Conservation (phyloP, 2,888 invertebrate genomes). For the Eugnorisma glareosa region DNA sequence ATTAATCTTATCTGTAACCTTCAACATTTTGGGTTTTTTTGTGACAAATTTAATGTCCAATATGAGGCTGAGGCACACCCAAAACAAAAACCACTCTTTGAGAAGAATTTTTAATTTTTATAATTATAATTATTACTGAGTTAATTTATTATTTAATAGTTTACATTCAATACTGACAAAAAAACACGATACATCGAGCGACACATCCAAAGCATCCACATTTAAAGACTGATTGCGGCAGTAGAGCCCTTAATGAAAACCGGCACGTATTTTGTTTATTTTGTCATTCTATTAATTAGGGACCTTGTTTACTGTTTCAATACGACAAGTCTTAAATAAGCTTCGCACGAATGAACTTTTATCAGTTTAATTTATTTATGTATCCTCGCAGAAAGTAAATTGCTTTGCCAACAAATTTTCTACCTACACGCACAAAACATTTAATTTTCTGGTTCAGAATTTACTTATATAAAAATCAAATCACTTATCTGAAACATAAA, state of each 20-base stretch:
- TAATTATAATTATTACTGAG: background rate
- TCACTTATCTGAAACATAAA: slow-evolving; percentile 54
- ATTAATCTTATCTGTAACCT: background rate
- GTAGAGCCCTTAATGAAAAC: slow-evolving; percentile 72
- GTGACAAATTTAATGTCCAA: background rate
- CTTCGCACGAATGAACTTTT: slow-evolving; percentile 81
- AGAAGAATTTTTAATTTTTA: background rate
- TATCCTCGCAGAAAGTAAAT: slow-evolving; percentile 74
- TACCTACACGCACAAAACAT: slow-evolving; percentile 58
- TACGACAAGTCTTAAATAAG: slow-evolving; percentile 80
- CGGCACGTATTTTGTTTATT: slow-evolving; percentile 79
- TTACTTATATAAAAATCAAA: slow-evolving; percentile 55
- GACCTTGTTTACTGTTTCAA: slow-evolving; percentile 82
- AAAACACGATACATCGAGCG: slow-evolving; percentile 12
- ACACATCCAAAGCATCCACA: slow-evolving; percentile 47
- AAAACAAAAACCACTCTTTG: background rate
- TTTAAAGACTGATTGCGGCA: slow-evolving; percentile 70
- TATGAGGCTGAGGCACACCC: background rate
- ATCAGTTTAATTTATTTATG: slow-evolving; percentile 82
- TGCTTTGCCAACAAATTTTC: slow-evolving; percentile 69
- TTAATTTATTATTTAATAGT: background rate
- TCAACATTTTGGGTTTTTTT: background rate
- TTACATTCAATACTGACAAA: slow-evolving; percentile 8
- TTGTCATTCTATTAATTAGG: slow-evolving; percentile 84
- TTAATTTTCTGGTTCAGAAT: slow-evolving; percentile 54